phyloP scores from a whole-genome alignment of 2,888 invertebrate species.

The Rhingia campestris region DNA sequence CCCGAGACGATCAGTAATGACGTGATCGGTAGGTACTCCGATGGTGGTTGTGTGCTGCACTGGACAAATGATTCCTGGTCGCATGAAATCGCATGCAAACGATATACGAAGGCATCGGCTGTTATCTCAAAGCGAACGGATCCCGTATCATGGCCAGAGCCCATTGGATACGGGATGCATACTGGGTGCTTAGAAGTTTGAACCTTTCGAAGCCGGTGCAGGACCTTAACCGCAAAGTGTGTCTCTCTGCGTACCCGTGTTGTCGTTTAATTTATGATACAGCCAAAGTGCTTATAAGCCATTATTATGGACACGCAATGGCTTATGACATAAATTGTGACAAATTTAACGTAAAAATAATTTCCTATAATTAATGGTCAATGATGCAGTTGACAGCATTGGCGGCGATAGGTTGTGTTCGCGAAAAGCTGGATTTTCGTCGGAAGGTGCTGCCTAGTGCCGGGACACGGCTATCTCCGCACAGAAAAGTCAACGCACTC shows the following conservation, averaged over 20 bases:
- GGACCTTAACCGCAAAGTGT: constrained; percentile 39
- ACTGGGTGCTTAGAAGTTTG: constrained; percentile 9
- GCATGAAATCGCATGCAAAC: constrained; percentile 65
- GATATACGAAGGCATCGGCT: constrained; percentile 20
- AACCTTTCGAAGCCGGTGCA: constrained; percentile 56
- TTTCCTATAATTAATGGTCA: constrained; percentile 68
- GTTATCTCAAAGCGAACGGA: constrained; percentile 50
- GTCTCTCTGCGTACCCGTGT: constrained; percentile 35
- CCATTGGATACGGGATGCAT: constrained; percentile 1
- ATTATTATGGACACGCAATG: constrained; percentile 72
- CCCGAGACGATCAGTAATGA: constrained; percentile 45
- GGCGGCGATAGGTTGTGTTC: constrained; percentile 20
- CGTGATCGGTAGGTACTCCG: constrained; percentile 41
- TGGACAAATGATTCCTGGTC: constrained; percentile 58
- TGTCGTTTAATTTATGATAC: constrained; percentile 64
- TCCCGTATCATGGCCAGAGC: constrained; percentile 29
- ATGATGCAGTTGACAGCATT: constrained; percentile 51
- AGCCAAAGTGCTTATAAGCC: constrained; percentile 61
- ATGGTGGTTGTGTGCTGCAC: constrained; percentile 1
- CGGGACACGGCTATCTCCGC: constrained; percentile 41
- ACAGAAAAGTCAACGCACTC: constrained; percentile 70
- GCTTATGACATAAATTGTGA: constrained; percentile 71
- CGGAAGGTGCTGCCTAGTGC: not conserved
- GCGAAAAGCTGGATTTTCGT: constrained; percentile 29
- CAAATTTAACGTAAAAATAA: constrained; percentile 55